These are phyloP conservation scores for Ecdyonurus torrentis DNA, from an alignment of 2,888 invertebrate species.

Conservation along the genomic window DNA sequence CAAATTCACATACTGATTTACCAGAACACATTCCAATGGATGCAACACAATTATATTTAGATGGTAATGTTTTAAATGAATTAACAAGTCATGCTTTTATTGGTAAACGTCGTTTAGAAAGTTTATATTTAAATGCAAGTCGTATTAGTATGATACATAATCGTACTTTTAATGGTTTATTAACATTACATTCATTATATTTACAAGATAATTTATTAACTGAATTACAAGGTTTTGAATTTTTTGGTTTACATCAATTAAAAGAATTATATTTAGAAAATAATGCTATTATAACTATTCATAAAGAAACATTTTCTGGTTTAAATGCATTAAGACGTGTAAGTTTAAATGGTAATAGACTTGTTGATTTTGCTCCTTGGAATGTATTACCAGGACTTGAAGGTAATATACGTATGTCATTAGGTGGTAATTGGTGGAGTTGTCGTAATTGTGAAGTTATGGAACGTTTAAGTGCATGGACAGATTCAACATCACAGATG, in stretches of 20 bases:
- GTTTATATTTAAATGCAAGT: slow-evolving; percentile 59
- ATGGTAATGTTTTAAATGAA: slow-evolving; percentile 61
- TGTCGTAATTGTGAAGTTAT: neutral
- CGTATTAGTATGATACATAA: slow-evolving; percentile 64
- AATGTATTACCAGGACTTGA: neutral
- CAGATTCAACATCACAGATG: neutral
- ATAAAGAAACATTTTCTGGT: neutral
- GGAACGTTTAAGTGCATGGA: neutral
- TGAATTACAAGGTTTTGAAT: slow-evolving; percentile 58
- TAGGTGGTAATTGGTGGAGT: neutral
- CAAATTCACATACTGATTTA: slow-evolving; percentile 48
- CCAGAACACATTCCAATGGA: slow-evolving; percentile 81
- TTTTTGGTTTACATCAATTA: slow-evolving; percentile 57
- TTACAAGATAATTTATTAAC: slow-evolving; percentile 56
- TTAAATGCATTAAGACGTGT: neutral
- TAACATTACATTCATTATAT: slow-evolving; percentile 55
- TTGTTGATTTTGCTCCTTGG: slow-evolving; percentile 1
- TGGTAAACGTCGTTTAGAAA: slow-evolving; percentile 59
- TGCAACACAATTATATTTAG: slow-evolving; percentile 71
- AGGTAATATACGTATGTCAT: neutral
- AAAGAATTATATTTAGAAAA: slow-evolving; percentile 55
- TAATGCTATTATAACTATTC: slow-evolving; percentile 27
- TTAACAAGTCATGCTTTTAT: slow-evolving; percentile 72
- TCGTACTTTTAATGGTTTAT: slow-evolving; percentile 68
- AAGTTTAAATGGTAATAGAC: neutral